Evolutionary conservation across 2,113 vertebrate species (phyloP).

Genomic region (Stercorarius parasiticus): DNA sequence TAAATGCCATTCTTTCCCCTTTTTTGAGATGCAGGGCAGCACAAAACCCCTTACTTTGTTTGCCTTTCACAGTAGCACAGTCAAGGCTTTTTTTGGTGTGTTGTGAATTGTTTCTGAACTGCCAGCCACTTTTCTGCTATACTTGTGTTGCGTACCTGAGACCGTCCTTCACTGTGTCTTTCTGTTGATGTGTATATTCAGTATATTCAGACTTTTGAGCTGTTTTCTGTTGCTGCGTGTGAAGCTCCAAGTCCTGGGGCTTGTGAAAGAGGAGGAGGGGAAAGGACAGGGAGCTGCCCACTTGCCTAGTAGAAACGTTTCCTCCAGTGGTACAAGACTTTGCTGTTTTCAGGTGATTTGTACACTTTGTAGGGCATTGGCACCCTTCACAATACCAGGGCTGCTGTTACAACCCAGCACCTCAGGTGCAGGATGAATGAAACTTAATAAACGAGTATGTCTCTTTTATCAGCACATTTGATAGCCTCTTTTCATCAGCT

Average conservation of each 20-base stretch:
- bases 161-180: slow-evolving; percentile 21
- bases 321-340: background rate
- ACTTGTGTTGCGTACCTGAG: background rate
- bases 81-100: background rate
- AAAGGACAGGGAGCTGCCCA: background rate
- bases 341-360: background rate
- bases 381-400: rapidly evolving
- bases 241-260: background rate
- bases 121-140: slow-evolving; percentile 10
- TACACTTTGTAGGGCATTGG: background rate
- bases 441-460: background rate
- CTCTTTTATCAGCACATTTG: background rate
- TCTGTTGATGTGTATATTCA: background rate
- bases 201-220: background rate
- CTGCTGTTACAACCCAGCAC: background rate
- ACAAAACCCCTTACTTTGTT: background rate
- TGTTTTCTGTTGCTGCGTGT: background rate
- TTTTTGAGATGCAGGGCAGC: slow-evolving; percentile 12
- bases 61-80: background rate
- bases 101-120: background rate
- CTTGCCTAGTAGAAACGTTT: background rate
- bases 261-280: background rate
- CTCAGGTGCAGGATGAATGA: background rate
- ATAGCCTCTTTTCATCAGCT: slow-evolving; percentile 22
- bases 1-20: slow-evolving; percentile 51